Percentiles rank a stretch among this genome's conserved stretches.
phyloP scores from a whole-genome alignment of 2,113 vertebrate genomes.

The Sceloporus tristichus region DNA sequence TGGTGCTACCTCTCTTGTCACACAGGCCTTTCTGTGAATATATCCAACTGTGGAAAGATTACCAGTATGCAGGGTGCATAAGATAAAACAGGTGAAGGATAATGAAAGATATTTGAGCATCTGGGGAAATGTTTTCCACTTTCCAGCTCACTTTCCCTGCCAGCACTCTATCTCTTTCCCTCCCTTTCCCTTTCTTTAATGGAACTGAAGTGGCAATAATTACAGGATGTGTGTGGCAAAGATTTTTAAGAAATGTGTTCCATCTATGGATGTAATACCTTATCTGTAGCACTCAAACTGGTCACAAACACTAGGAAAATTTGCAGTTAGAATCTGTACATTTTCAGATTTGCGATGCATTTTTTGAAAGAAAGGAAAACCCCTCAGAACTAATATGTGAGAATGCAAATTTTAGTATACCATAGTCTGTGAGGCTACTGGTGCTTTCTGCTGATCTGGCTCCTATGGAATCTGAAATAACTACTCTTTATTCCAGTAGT shows the following conservation, averaged over 20 bases:
- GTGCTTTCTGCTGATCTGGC: no score
- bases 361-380: not conserved
- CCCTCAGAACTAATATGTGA: no score
- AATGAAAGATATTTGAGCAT: not conserved
- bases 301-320: not conserved
- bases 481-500: no score
- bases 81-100: not conserved
- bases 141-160: not conserved
- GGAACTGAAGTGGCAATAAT: not conserved
- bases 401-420: no score
- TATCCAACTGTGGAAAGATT: not conserved
- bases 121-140: not conserved
- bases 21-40: not conserved
- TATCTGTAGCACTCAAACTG: not conserved
- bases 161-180: no score
- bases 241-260: not conserved
- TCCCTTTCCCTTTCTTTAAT: not conserved
- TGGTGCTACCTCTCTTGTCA: conserved; percentile 1
- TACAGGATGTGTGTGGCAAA: not conserved
- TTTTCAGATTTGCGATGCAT: not conserved
- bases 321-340: not conserved
- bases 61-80: not conserved
- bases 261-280: not conserved
- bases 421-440: no score
- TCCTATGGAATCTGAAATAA: no score